Conservation (phyloP, 2,113 vertebrate genomes). For the Coreoperca whiteheadi region DNA sequence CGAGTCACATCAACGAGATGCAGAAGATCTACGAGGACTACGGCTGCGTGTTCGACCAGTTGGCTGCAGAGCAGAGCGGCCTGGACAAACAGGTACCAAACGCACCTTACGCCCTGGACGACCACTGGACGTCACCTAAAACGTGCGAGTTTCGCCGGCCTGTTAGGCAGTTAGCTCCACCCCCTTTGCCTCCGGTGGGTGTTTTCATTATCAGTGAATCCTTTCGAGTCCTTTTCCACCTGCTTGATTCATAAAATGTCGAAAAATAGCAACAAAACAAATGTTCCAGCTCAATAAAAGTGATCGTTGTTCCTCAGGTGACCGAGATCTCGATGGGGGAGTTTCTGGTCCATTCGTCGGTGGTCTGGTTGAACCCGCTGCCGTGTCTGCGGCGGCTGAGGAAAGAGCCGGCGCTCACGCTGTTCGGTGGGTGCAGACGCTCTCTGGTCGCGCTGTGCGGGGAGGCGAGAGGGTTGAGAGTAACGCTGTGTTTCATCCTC, state of each 20-base stretch:
- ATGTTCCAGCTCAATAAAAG: too few relatives aligned
- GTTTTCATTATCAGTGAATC: too few relatives aligned
- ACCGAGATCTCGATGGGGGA: conserved; percentile 97
- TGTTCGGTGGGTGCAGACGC: conserved; percentile 88
- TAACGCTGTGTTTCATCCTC: conserved; percentile 73
- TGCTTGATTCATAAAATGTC: too few relatives aligned
- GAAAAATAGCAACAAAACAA: too few relatives aligned
- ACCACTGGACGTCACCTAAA: too few relatives aligned
- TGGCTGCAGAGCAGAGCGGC: conserved; percentile 92
- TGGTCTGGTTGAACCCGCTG: conserved; percentile 93
- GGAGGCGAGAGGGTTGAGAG: too few relatives aligned
- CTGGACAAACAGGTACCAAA: conserved; percentile 88
- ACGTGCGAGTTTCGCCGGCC: too few relatives aligned
- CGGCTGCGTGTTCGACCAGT: conserved; percentile 93
- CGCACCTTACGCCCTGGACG: not conserved
- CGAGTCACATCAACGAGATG: conserved; percentile 98
- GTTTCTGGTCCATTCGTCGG: conserved; percentile 91
- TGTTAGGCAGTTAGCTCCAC: too few relatives aligned
- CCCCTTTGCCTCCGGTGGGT: too few relatives aligned
- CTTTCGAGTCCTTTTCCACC: too few relatives aligned
- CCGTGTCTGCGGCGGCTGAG: conserved; percentile 89
- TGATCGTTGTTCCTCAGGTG: conserved; percentile 73
- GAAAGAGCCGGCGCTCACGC: conserved; percentile 91
- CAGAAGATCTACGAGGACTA: conserved; percentile 98
- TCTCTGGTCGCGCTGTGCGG: too few relatives aligned